These are phyloP conservation scores for Conistra vaccinii DNA, from an alignment of 2,888 invertebrate species.

Conservation along the genomic window DNA sequence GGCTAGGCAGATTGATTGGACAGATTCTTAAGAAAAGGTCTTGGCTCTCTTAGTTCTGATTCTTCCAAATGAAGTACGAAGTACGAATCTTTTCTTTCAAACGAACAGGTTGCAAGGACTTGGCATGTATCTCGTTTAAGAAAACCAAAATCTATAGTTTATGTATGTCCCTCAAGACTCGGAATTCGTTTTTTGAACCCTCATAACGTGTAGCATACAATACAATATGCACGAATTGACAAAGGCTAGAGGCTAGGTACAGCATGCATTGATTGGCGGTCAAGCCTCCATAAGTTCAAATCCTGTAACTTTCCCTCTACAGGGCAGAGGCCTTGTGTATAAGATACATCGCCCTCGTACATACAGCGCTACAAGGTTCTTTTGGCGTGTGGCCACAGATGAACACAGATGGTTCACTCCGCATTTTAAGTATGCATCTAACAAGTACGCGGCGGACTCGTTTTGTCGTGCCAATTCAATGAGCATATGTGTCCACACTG, in stretches of 20 bases:
- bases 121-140: neutral
- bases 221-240: slow-evolving; percentile 10
- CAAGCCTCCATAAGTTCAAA: neutral
- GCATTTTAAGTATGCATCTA: no score
- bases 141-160: neutral
- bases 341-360: neutral
- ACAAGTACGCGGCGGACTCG: no score
- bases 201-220: neutral
- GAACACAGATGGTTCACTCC: no score
- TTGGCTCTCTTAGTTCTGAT: neutral
- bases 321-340: neutral
- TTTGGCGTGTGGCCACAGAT: neutral
- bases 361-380: neutral
- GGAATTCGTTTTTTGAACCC: neutral
- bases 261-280: neutral
- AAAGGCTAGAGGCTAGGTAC: neutral
- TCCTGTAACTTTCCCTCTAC: neutral
- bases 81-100: neutral
- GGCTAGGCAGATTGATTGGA: no score
- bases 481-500: no score
- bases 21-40: no score
- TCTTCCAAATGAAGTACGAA: neutral
- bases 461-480: no score
- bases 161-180: neutral
- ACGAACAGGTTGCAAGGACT: neutral